phyloP scores from a whole-genome alignment of 1,140 invertebrate species.

The Anoplolepis gracilipes region DNA sequence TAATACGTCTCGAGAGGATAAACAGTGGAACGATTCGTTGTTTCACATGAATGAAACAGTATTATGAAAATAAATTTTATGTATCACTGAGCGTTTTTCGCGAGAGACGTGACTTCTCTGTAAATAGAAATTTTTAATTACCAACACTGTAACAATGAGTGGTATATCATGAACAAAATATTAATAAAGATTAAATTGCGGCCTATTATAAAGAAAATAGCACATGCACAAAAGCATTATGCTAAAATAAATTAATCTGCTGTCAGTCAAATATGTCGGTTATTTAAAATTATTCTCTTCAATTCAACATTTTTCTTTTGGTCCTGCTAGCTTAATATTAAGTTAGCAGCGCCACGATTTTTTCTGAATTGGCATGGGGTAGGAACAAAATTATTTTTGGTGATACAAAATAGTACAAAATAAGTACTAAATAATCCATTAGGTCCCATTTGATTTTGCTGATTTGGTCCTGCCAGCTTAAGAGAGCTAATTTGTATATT shows the following conservation, averaged over 20 bases:
- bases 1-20: neutral
- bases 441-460: no score
- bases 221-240: slow-evolving; percentile 41
- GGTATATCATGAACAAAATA: slow-evolving; percentile 38
- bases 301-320: neutral
- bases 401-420: no score
- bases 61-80: slow-evolving; percentile 37
- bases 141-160: neutral
- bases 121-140: slow-evolving; percentile 45
- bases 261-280: slow-evolving; percentile 9
- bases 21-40: neutral
- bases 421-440: no score
- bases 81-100: neutral
- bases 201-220: slow-evolving; percentile 27
- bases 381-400: no score
- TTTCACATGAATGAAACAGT: neutral
- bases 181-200: slow-evolving; percentile 24
- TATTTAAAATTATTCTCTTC: slow-evolving; percentile 43
- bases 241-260: slow-evolving; percentile 33
- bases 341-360: no score
- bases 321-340: no score
- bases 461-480: no score
- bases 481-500: no score
- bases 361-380: no score
- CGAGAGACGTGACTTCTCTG: slow-evolving; percentile 10